Base-by-base conservation (phyloP, 2,888 invertebrate species). In the Xestia xanthographa region DNA sequence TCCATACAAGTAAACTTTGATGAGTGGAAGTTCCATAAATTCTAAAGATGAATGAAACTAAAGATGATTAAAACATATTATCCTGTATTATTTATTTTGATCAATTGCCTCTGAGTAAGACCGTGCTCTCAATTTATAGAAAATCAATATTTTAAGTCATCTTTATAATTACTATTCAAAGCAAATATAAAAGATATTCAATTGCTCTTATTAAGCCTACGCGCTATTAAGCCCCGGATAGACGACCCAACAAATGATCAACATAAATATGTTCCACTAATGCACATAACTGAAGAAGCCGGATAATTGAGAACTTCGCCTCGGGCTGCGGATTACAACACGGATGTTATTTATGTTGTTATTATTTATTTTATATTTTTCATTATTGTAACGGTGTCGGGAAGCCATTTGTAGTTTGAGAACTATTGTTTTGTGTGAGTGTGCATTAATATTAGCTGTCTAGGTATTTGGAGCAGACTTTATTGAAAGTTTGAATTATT, bases 271-370 rank as follows among this genome's bases (percentile, higher is more conserved):
- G 82, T 81, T 84, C 82, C 63, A 75, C 86, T 89, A 87, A 90
- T 89, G 85, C 77, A 78, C 72, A 86, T 79, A 90, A 80, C 85
- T 90, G 87, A 90, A 89, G 90, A 87, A 89, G 90, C 89, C 70
- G 70, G 77, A 85, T 84, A 86, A 88, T 89, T 88, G 89, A 88
- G 88, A 85, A 85, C 79, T 72, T 66, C 71, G 88, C 89, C 88
- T 72, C 76, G 66, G 85, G 89, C 82, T 56, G 43, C 62, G 72
- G 82, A 81, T 79, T 82, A 81, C 85, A 80, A 79, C 77, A 78
- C 83, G 78, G 75, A 83, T 83, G 66, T 81, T 83, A 78, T 85
- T 85, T 77, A 83, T 83, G 75, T 68, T 80, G 66, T 69, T 86
- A 80, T 79, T 88, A 85, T 88, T 86, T 85, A 82, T 86, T 83